These are phyloP conservation scores for Ciconia stormi DNA, from an alignment of 2,113 vertebrate genomes.

Conservation along the genomic window DNA sequence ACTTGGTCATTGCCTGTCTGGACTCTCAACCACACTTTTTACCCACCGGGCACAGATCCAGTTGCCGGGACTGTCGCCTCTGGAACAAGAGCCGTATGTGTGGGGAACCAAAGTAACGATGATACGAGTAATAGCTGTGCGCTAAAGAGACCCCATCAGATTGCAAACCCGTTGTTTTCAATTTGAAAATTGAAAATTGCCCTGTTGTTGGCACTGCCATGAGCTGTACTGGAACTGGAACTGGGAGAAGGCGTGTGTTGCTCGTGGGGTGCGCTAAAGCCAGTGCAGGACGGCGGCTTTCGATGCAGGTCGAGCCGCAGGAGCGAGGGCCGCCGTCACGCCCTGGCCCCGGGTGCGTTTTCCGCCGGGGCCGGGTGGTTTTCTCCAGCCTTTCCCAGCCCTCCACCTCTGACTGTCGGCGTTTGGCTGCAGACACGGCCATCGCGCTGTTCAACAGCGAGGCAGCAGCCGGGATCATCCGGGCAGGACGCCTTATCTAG, in stretches of 20 bases:
- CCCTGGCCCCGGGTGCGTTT: not conserved
- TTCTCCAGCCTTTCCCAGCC: not conserved
- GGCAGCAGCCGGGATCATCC: not conserved
- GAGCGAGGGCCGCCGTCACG: not conserved
- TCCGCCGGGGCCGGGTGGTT: rapidly evolving
- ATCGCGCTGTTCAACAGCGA: not conserved
- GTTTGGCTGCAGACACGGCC: not conserved
- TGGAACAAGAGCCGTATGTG: rapidly evolving
- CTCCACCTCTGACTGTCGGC: not conserved
- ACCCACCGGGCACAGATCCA: not conserved
- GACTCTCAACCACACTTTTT: rapidly evolving
- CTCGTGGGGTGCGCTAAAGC: not conserved
- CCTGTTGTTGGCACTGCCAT: rapidly evolving
- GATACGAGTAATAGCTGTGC: rapidly evolving
- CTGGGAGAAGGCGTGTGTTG: rapidly evolving
- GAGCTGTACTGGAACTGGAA: rapidly evolving
- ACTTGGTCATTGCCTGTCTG: rapidly evolving
- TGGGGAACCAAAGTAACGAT: not conserved
- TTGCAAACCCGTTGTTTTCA: rapidly evolving
- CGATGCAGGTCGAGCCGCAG: rapidly evolving
- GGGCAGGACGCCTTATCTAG: not conserved
- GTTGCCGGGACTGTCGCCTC: no score
- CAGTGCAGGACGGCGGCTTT: rapidly evolving
- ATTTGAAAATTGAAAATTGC: no score
- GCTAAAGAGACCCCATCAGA: no score